These are phyloP conservation scores for Papilio aristodemus DNA, from an alignment of 1,140 invertebrate species.

Conservation along the genomic window DNA sequence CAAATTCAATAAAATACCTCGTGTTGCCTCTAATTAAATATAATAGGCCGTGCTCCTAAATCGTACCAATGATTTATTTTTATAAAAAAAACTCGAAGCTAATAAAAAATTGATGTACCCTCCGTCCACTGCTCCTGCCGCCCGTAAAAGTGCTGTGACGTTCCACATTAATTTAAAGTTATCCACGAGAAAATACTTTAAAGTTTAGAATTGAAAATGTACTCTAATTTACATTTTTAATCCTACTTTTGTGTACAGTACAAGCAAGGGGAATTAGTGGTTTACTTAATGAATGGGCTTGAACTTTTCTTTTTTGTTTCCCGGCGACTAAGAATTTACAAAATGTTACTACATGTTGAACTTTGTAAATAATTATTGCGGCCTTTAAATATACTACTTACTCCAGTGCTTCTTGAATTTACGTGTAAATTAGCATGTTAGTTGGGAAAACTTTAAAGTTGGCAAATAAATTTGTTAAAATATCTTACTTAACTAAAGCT, in stretches of 20 bases:
- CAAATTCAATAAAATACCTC: slow-evolving; percentile 57
- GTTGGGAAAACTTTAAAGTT: slow-evolving; percentile 5
- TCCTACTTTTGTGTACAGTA: slow-evolving; percentile 54
- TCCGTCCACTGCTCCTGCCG: slow-evolving; percentile 39
- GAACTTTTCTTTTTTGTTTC: slow-evolving; percentile 30
- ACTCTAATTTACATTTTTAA: slow-evolving; percentile 68
- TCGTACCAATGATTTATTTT: slow-evolving; percentile 41
- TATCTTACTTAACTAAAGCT: background rate
- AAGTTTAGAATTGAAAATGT: slow-evolving; percentile 62
- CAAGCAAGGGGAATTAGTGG: slow-evolving; percentile 50
- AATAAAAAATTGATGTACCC: slow-evolving; percentile 67
- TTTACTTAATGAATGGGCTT: slow-evolving; percentile 44
- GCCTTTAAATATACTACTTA: slow-evolving; percentile 8
- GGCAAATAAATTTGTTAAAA: slow-evolving; percentile 4
- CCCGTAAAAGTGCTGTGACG: slow-evolving; percentile 55
- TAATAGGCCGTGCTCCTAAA: slow-evolving; percentile 45
- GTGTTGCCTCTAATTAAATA: slow-evolving; percentile 60
- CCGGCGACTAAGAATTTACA: slow-evolving; percentile 25
- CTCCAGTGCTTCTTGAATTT: background rate
- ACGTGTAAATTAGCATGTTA: slow-evolving; percentile 12
- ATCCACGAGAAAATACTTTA: slow-evolving; percentile 65
- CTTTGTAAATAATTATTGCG: slow-evolving; percentile 18
- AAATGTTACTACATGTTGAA: slow-evolving; percentile 9
- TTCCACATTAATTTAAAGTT: slow-evolving; percentile 71
- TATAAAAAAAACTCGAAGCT: slow-evolving; percentile 51